Evolutionary conservation across 2,888 invertebrate species (phyloP), one percentile per base, ranked within the genome.

Genomic region (Patella depressa): DNA sequence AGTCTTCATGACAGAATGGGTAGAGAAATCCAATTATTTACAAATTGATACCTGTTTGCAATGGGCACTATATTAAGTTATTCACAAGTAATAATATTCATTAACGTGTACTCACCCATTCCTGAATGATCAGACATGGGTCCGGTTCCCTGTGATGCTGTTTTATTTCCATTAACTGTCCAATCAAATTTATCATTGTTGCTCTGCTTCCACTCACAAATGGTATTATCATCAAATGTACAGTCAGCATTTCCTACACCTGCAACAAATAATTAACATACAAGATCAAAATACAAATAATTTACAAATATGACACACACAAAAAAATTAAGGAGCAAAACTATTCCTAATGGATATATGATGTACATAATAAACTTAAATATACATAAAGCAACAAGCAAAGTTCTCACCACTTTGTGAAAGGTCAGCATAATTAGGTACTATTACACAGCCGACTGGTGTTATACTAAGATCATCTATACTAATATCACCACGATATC

Each of bases 401-500:
- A 73, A 75, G 12, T 71, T 53, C 71, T 65, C 73, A 83, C 84
- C 81, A 75, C 70, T 76, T 70, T 69, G 69, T 54, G 73, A 15
- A n/a, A 82, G 79, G 4, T 72, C 74, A 2, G 88, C 85, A 70
- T 73, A 79, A 24, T 71, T 57, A 55, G 89, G 89, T n/a, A 76
- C 71, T 2, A 83, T 86, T 19, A 76, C 55, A 72, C 89, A 89
- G 14, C 82, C 71, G n/a, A 86, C 85, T 9, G 78, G 17, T 14
- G 87, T 81, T n/a, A 89, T 71, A 78, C 82, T 81, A 54, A 90
- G 72, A 78, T 87, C 90, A 85, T 89, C 87, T 15, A 86, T 71
- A 71, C 83, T 83, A 70, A 86, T 85, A 75, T 85, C 82, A 59
- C 87, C 87, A 75, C 78, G 80, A 76, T 80, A 85, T 77, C 78